Evolutionary conservation across 1,140 invertebrate species (phyloP), one percentile per base, ranked within the genome.

Genomic region (Spodoptera frugiperda): DNA sequence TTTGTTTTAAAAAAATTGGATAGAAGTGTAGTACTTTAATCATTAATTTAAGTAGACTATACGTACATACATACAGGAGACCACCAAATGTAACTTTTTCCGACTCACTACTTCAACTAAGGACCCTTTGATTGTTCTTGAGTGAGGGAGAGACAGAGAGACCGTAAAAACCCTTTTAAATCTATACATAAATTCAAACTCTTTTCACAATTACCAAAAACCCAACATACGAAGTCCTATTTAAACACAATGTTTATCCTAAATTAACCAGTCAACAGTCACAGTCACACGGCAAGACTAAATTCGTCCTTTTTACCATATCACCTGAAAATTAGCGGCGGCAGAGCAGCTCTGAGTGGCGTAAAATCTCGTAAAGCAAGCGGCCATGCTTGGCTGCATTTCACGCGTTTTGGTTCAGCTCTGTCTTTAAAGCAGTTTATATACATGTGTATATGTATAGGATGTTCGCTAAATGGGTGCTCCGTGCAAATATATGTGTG

Each of bases 351-450:
- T 14, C 12, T 6, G 51, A 55, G 53, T 39, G 14, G 53, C 68
- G 30, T 53, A 72, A 72, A 72, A 72, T 72, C 68, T 57, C 68
- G 68, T 72, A 55, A 72, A 72, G 68, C 30, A 39, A 72, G 44
- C 33, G 59, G 19, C 33, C 53, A 55, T 30, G 68, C 68, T 55
- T 44, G 25, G 68, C 33, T 72, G 68, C 17, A 9, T 57, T 57
- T 72, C 68, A 72, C 53, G 68, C 68, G 21, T 72, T 72, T 46
- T 46, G 53, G 68, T 19, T 67, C 63, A 67, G 63, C 68, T 44
- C 53, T 55, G 68, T 57, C 68, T 72, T 54, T 15, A 70, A n/a
- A 30, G 15, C 67, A 39, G n/a, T 21, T 14, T 33, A n/a, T 54
- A 33, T 30, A 53, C 3, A 39, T 15, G n/a, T 70, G 17, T 33